Conservation (phyloP, 1,140 invertebrate genomes). For the Mylabris phalerata region DNA sequence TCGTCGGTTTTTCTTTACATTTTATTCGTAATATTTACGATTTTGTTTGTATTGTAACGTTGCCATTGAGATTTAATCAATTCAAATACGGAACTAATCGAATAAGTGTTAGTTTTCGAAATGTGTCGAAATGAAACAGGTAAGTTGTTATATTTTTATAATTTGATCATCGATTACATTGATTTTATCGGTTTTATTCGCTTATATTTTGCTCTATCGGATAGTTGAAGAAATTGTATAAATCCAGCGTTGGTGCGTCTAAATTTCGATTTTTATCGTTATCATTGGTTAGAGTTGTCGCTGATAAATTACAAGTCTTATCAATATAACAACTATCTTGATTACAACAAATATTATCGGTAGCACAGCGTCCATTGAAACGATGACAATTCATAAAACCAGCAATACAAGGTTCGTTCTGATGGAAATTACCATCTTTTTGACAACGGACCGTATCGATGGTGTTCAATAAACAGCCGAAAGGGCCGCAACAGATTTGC, state of each 20-base stretch:
- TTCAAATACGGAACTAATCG: too few relatives aligned
- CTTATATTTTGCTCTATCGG: background rate
- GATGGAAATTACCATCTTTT: slow-evolving; percentile 38
- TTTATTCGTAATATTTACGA: background rate
- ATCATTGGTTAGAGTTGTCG: too few relatives aligned
- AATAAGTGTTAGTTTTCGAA: too few relatives aligned
- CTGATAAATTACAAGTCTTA: too few relatives aligned
- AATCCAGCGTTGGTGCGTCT: background rate
- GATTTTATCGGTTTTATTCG: too few relatives aligned
- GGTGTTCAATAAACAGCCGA: slow-evolving; percentile 48
- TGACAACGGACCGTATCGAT: slow-evolving; percentile 46
- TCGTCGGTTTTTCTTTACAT: background rate
- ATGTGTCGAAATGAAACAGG: too few relatives aligned
- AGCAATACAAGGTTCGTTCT: slow-evolving; percentile 46
- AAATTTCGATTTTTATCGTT: too few relatives aligned
- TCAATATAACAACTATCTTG: slow-evolving; percentile 41
- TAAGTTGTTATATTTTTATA: too few relatives aligned
- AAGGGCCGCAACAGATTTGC: slow-evolving; percentile 48
- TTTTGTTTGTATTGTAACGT: slow-evolving; percentile 13
- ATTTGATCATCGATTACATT: too few relatives aligned
- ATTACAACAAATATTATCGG: slow-evolving; percentile 47
- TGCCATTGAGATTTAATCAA: background rate
- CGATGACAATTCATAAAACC: slow-evolving; percentile 46
- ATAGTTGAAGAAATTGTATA: slow-evolving; percentile 9
- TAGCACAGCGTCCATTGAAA: slow-evolving; percentile 47